Base-by-base conservation (phyloP, 1,140 invertebrate species). In the Euura lappo region DNA sequence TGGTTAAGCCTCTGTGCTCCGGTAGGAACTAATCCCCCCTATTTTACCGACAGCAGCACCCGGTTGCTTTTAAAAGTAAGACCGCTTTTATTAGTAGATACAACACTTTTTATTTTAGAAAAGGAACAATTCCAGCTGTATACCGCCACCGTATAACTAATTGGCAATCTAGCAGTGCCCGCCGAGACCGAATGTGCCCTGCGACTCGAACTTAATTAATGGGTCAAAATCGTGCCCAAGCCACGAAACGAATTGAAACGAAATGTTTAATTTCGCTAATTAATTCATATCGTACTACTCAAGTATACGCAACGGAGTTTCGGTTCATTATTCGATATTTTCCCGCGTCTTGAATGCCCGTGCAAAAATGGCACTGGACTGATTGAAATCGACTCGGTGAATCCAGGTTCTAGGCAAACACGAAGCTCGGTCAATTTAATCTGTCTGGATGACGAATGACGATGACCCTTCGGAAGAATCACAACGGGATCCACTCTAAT, bases 21-120 rank as follows among this genome's bases (percentile, higher is more conserved):
- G 81, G 84, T 86, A 86, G 79, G 80, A 88, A 87, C 86, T 88
- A 87, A 88, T 88, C 87, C 86, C 44, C 87, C 79, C 86, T 87
- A 87, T 87, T 88, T 88, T 87, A 85, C 86, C 85, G 83, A 83
- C 51, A 60, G 51, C 51, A 60, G 51, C 28, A 28, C 28, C 28
- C 51, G 78, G 81, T 81, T 79, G 82, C 84, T 85, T 85, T 86
- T 85, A 86, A 86, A 85, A 84, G 84, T 85, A 86, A 86, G 84
- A 82, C 83, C 79, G 81, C 81, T 83, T 87, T 86, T 87, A 85
- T 87, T 87, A 82, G 79, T 83, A 85, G 82, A 86, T 85, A 85
- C 80, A 83, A 82, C 81, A 82, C 80, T 86, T 85, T 68, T 87
- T 85, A 85, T 86, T 85, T 85, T 79, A 74, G 60, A 13, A 10